These are phyloP conservation scores for Poecile atricapillus DNA, from an alignment of 2,113 vertebrate genomes.

Conservation along the genomic window DNA sequence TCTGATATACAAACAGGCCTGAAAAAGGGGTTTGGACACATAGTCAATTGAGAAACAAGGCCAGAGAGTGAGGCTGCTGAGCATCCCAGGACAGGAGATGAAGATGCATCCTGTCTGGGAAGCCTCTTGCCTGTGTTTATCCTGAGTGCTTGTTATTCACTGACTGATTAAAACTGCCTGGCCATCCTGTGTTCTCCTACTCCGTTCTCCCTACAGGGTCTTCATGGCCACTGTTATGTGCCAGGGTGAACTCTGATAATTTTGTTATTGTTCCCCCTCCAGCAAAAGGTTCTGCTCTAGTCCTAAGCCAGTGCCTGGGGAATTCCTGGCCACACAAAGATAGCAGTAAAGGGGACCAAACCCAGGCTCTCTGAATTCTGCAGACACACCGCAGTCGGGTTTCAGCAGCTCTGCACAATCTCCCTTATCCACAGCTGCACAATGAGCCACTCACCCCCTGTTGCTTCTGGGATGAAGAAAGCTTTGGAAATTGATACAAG, in stretches of 20 bases:
- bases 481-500: conserved; percentile 9
- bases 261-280: neutral
- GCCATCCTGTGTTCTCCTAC: neutral
- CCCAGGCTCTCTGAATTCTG: accelerated
- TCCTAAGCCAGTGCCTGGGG: neutral
- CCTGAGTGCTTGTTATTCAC: neutral
- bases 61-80: neutral
- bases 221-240: accelerated
- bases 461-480: neutral
- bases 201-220: accelerated
- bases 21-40: neutral
- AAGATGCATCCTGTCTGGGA: neutral
- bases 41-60: neutral
- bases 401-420: neutral
- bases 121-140: neutral
- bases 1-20: neutral
- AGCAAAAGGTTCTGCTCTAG: neutral
- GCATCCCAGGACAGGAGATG: neutral
- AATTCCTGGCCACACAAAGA: neutral
- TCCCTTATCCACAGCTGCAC: neutral
- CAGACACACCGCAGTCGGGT: neutral
- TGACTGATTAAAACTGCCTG: neutral
- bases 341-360: neutral
- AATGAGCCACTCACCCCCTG: neutral
- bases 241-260: neutral